Evolutionary conservation across 2,888 invertebrate genomes (phyloP), one percentile per base, ranked within the genome.

Genomic region (Cartodere bifasciata): DNA sequence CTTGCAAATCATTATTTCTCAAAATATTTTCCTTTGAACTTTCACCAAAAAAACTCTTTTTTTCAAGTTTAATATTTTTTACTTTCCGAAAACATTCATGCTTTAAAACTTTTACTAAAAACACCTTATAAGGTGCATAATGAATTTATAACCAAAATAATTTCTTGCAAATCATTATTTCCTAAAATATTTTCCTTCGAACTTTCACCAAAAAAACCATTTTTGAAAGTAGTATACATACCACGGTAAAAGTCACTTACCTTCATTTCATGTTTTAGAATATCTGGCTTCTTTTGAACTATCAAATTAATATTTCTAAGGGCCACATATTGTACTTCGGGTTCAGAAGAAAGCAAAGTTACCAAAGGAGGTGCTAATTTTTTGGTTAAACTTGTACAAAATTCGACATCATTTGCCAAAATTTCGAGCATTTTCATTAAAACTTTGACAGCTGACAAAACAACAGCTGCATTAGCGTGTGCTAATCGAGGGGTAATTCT

Each of bases 251-350:
- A 7, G 3, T n/a, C 11, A 27, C 17, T 29, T 35, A 90, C 91
- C 70, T 98, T 98, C 97, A 99, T 97, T 65, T 99, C 98, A 51
- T 97, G 94, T 58, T 98, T 98, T 25, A 99, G 65, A 45, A 99
- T 97, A 37, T 99, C 98, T 0, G 97, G 92, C 23, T 95, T 72
- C 61, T 99, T 99, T 63, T 99, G 98, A 10, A 98, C 98, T 40
- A 99, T 98, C 26, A 98, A 71, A 64, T 99, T 99, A 53, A 99
- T 98, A 60, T 98, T 98, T 43, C 98, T 65, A 35, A 98, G 65
- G 1, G 98, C 98, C 3, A 98, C 98, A 56, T 99, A 98, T 61
- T 99, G 98, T 29, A 98, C 97, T 63, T 99, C 98, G 0, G 98
- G 94, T 59, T 99, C 98, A 0, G 95, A 92, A 24, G 94, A 94